Percentiles rank a stretch among this genome's conserved stretches.
Evolutionary conservation across 1,140 invertebrate species (phyloP).

Genomic region (Diachasma alloeum): DNA sequence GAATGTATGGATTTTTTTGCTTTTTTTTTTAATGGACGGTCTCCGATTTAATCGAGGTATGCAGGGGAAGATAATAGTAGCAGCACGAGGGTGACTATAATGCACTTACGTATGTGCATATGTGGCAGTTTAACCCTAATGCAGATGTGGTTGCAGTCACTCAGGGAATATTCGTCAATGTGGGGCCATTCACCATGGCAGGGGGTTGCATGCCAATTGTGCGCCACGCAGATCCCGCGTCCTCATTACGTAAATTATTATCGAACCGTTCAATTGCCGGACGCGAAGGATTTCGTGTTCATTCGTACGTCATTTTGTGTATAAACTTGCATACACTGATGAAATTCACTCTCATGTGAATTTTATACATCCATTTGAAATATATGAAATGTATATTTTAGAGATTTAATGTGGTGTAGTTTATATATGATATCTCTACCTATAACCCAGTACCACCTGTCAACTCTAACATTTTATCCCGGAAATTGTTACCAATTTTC

Average conservation of each 20-base stretch:
- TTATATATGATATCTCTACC: background rate
- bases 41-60: background rate
- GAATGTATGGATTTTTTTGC: no score
- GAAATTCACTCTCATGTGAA: background rate
- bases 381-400: background rate
- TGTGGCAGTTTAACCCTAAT: constrained; percentile 1
- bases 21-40: background rate
- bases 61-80: background rate
- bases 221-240: constrained; percentile 17
- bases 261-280: constrained; percentile 43
- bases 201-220: constrained; percentile 13
- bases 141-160: constrained; percentile 15
- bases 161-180: constrained; percentile 16
- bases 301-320: background rate
- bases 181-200: background rate
- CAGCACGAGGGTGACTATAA: background rate
- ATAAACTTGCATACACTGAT: background rate
- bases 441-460: background rate
- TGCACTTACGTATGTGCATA: constrained; percentile 3
- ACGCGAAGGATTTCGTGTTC: constrained; percentile 35
- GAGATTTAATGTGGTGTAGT: background rate
- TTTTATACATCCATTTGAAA: background rate
- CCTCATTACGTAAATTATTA: constrained; percentile 52
- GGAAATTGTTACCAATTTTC: background rate
- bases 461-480: constrained; percentile 2